Conservation (phyloP, 2,113 vertebrate species). For the Dasyurus viverrinus region DNA sequence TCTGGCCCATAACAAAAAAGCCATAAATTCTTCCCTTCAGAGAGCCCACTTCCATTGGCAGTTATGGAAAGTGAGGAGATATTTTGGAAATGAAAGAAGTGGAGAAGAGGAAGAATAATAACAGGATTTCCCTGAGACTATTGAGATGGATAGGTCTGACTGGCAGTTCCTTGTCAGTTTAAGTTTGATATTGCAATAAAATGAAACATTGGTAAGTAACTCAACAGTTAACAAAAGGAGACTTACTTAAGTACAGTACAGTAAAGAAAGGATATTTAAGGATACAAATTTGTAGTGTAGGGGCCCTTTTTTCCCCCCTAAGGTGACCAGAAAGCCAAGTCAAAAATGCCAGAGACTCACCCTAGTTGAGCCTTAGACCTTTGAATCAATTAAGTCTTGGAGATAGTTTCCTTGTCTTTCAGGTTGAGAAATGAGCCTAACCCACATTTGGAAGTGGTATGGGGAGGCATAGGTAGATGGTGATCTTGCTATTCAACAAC, state of each 20-base stretch:
- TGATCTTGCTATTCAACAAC: neutral
- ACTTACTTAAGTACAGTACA: neutral
- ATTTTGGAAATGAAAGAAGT: neutral
- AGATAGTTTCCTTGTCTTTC: neutral
- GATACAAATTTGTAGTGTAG: neutral
- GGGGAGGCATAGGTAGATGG: neutral
- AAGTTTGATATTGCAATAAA: neutral
- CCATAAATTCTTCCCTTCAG: neutral
- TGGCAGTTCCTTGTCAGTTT: neutral
- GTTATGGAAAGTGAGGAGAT: neutral
- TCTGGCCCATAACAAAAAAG: neutral
- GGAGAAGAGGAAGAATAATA: neutral
- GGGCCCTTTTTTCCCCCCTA: neutral
- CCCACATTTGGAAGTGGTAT: neutral
- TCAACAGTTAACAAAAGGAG: neutral
- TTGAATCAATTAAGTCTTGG: neutral
- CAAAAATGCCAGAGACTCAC: neutral
- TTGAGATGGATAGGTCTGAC: neutral
- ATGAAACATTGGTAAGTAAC: neutral
- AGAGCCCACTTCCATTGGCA: neutral
- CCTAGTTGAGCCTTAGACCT: neutral
- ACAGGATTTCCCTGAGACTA: neutral
- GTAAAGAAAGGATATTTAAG: neutral
- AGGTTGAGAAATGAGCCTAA: neutral
- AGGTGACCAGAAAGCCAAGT: neutral